These are phyloP conservation scores for Mystacornis crossleyi DNA, from an alignment of 2,113 vertebrate genomes.

Conservation along the genomic window DNA sequence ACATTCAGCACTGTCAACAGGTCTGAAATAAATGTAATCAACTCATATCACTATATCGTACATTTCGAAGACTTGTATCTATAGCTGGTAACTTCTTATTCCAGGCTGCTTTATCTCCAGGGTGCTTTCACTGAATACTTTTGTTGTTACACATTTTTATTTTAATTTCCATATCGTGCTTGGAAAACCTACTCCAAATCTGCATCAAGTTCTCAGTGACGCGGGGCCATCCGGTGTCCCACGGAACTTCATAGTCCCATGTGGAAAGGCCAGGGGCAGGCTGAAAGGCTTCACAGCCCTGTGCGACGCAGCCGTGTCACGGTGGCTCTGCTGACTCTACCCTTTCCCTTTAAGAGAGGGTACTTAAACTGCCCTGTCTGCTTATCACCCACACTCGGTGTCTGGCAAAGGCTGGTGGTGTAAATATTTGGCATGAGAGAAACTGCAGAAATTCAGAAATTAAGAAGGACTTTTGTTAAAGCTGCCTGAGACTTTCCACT, in stretches of 20 bases:
- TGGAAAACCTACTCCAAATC: background rate
- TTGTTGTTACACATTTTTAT: background rate
- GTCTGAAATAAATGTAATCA: background rate
- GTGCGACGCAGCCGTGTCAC: fast-evolving
- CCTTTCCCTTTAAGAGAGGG: background rate
- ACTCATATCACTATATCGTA: background rate
- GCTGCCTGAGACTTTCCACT: background rate
- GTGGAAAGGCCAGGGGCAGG: background rate
- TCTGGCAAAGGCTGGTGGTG: background rate
- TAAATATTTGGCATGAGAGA: background rate
- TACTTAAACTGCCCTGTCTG: background rate
- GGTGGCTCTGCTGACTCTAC: background rate
- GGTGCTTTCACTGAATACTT: background rate
- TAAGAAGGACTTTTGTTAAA: background rate
- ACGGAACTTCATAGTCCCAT: background rate
- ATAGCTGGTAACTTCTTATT: background rate
- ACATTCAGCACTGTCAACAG: background rate
- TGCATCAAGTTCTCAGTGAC: background rate
- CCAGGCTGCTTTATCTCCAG: background rate
- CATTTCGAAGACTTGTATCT: background rate
- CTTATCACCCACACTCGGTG: background rate
- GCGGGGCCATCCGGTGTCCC: background rate
- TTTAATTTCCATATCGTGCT: background rate
- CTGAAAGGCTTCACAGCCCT: background rate
- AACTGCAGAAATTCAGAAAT: background rate